Evolutionary conservation across 2,113 vertebrate genomes (phyloP), one percentile per base, ranked within the genome.

Genomic region (Etheostoma cragini): DNA sequence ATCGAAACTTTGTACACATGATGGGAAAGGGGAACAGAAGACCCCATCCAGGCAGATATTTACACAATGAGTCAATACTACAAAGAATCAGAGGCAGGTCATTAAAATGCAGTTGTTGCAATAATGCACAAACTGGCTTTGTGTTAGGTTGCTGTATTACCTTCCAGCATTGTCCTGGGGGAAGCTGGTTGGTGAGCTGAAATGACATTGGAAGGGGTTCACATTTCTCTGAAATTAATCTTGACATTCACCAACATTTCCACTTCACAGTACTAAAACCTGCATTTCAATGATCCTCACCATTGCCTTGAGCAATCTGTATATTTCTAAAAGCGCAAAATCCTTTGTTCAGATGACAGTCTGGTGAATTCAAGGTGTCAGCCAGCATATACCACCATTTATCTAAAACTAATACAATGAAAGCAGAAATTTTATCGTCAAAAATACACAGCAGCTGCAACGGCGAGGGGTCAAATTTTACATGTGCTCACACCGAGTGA

Each of bases 151-250:
- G 78, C 90, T 93, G 81, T 88, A 93, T 95, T 94, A 95, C 94
- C 94, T 95, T 94, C 90, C 92, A 91, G 93, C 90, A 86, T 91
- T 95, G 76, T 94, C 93, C 82, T 91, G 92, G 74, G 93, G 92
- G 89, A 60, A 93, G 91, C 74, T 92, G 87, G 80, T 3, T 91
- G 93, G 94, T 84, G 94, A 87, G 91, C 94, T 95, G 93, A 93
- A 95, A 95, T 88, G 90, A 94, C 91, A 94, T 91, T 84, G 86
- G 89, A 91, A 94, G 88, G 84, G 61, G 78, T 93, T 94, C 88
- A 94, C 74, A 90, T 91, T 91, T 93, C 86, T 89, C 82, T 91
- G 74, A 89, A 88, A 88, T 75, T 62, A 74, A 85, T 81, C 78
- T 82, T 75, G 58, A 86, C 65, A 81, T 70, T 76, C 56, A 85